phyloP scores from a whole-genome alignment of 2,888 invertebrate genomes.

The Mamestra brassicae region DNA sequence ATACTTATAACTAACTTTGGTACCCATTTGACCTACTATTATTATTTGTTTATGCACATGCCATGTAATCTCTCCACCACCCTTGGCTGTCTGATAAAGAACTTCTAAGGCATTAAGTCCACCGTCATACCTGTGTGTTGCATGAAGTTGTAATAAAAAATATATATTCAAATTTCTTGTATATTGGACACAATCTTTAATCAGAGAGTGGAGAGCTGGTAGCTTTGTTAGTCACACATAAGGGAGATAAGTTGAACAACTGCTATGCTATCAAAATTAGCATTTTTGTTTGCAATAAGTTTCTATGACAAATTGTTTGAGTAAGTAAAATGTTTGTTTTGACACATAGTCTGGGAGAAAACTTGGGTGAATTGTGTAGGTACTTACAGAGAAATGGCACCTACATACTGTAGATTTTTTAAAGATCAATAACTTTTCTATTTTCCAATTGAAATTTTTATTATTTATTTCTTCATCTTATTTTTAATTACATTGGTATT shows the following conservation, averaged over 20 bases:
- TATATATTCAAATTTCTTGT: not conserved
- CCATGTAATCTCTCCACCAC: too few species aligned
- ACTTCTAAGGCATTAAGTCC: too few species aligned
- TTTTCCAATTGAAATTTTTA: too few species aligned
- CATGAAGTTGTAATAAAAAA: not conserved
- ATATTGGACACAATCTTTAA: slow-evolving; percentile 71
- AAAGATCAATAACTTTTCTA: too few species aligned
- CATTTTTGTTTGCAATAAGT: slow-evolving; percentile 17
- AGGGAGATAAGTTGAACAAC: slow-evolving; percentile 43
- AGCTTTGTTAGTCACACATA: slow-evolving; percentile 45
- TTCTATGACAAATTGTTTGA: slow-evolving; percentile 10
- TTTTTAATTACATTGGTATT: too few species aligned
- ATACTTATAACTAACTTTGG: too few species aligned
- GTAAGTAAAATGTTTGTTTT: not conserved
- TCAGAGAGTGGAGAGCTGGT: slow-evolving; percentile 67
- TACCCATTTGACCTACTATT: too few species aligned
- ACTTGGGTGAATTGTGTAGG: not conserved
- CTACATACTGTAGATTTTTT: too few species aligned
- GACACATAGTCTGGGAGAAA: not conserved
- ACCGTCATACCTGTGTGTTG: too few species aligned
- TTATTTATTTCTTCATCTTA: too few species aligned
- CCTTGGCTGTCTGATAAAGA: too few species aligned
- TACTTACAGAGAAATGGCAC: not conserved
- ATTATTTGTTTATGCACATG: too few species aligned
- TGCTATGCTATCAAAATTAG: slow-evolving; percentile 9